These are phyloP conservation scores for Poecilia picta DNA, from an alignment of 2,797 vertebrate genomes.

Conservation along the genomic window DNA sequence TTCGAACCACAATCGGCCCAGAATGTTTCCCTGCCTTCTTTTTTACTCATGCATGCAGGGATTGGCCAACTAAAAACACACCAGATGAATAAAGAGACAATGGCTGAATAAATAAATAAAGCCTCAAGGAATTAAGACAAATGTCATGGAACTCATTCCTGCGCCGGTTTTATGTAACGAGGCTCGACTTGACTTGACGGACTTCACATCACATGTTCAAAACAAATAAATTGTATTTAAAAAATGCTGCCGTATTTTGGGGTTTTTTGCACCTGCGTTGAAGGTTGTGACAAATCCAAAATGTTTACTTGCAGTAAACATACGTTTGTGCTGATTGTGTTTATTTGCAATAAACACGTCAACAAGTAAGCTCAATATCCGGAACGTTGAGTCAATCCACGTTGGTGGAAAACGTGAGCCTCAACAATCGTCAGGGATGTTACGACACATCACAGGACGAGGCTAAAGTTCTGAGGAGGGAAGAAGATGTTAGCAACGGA, in stretches of 20 bases:
- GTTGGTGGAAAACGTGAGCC: too few relatives aligned
- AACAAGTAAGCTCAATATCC: too few relatives aligned
- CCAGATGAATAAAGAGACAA: neutral
- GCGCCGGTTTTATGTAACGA: neutral
- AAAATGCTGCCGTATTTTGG: neutral
- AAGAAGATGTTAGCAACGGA: neutral
- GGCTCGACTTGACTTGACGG: neutral
- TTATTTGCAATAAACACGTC: too few relatives aligned
- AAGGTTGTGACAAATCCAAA: neutral
- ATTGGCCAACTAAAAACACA: neutral
- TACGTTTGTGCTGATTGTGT: too few relatives aligned
- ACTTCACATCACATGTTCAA: neutral
- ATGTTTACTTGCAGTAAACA: neutral
- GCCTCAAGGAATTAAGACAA: constrained; percentile 3
- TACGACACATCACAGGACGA: neutral
- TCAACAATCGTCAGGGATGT: too few relatives aligned
- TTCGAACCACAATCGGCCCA: constrained; percentile 11
- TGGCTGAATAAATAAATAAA: neutral
- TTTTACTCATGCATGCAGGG: constrained; percentile 7
- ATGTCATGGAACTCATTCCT: neutral
- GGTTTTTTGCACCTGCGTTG: neutral
- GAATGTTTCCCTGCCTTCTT: constrained; percentile 3
- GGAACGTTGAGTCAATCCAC: too few relatives aligned
- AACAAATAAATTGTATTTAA: neutral
- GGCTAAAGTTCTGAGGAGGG: neutral